These are phyloP conservation scores for Polydrusus cervinus DNA, from an alignment of 2,888 invertebrate species.

Conservation along the genomic window DNA sequence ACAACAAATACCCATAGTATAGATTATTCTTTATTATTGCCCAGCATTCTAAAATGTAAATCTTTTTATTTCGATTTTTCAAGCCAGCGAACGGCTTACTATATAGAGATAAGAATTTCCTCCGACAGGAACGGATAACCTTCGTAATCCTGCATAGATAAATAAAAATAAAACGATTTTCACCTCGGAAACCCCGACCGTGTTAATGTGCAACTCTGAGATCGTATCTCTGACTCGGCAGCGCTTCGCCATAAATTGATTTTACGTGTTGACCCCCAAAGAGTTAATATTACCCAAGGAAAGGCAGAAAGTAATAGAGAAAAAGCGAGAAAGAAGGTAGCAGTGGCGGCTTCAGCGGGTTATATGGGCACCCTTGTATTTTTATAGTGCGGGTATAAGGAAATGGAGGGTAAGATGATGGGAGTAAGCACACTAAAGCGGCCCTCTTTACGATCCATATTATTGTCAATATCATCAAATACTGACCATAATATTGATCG, in stretches of 20 bases:
- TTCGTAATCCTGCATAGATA: conserved; percentile 47
- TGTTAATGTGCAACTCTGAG: conserved; percentile 63
- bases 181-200: conserved; percentile 58
- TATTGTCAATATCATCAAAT: no score
- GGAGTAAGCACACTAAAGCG: no score
- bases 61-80: neutral
- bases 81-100: neutral
- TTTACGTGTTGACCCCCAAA: conserved; percentile 63
- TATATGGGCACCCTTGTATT: no score
- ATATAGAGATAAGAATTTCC: conserved; percentile 8
- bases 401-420: no score
- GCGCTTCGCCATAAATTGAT: conserved; percentile 62
- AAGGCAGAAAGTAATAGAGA: conserved; percentile 38
- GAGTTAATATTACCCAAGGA: conserved; percentile 62
- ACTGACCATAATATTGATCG: no score
- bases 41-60: no score
- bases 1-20: no score
- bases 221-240: conserved; percentile 62
- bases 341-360: no score
- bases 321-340: conserved; percentile 24
- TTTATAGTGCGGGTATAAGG: no score
- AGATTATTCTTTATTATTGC: no score
- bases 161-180: conserved; percentile 55
- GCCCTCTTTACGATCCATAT: no score
- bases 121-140: conserved; percentile 33